Conservation (phyloP, 2,113 vertebrate species). For the Trinectes maculatus region DNA sequence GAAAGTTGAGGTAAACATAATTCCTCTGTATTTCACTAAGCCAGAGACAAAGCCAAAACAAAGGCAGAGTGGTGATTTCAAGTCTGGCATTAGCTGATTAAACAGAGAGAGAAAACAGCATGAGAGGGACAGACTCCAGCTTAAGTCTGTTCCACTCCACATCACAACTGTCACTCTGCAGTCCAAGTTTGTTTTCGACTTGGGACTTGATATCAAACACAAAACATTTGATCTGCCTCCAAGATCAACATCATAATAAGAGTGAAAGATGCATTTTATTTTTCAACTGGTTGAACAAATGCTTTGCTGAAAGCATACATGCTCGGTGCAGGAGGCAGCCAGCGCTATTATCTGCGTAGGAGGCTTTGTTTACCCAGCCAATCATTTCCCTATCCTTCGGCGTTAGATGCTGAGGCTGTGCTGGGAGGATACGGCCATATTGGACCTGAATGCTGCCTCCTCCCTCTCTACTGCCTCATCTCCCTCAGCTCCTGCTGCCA, state of each 20-base stretch:
- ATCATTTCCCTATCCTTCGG: slow-evolving; percentile 58
- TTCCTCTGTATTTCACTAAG: slow-evolving; percentile 3
- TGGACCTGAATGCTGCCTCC: slow-evolving; percentile 49
- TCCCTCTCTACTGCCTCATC: slow-evolving; percentile 28
- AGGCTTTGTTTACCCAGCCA: slow-evolving; percentile 66
- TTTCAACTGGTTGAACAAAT: slow-evolving; percentile 36
- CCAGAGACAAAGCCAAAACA: slow-evolving; percentile 20
- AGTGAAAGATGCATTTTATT: slow-evolving; percentile 46
- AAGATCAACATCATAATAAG: slow-evolving; percentile 48
- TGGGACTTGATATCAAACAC: slow-evolving; percentile 28
- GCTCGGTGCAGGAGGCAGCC: slow-evolving; percentile 32
- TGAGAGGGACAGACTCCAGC: slow-evolving; percentile 36
- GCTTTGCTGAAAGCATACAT: slow-evolving; percentile 13
- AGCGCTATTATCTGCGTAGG: slow-evolving; percentile 31
- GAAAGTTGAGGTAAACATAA: background rate
- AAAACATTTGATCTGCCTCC: slow-evolving; percentile 16
- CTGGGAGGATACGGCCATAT: slow-evolving; percentile 59
- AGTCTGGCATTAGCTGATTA: slow-evolving; percentile 42
- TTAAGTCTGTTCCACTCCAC: slow-evolving; percentile 31
- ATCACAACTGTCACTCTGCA: slow-evolving; percentile 11
- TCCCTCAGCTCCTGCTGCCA: slow-evolving; percentile 37
- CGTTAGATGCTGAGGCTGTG: slow-evolving; percentile 43
- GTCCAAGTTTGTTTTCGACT: slow-evolving; percentile 51
- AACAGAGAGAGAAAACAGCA: slow-evolving; percentile 32
- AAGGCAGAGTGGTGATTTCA: slow-evolving; percentile 14